A percentile compares a stretch with the other conserved stretches of the same genome.
Evolutionary conservation across 2,888 invertebrate genomes (phyloP).

Genomic region (Dasysyrphus tricinctus): DNA sequence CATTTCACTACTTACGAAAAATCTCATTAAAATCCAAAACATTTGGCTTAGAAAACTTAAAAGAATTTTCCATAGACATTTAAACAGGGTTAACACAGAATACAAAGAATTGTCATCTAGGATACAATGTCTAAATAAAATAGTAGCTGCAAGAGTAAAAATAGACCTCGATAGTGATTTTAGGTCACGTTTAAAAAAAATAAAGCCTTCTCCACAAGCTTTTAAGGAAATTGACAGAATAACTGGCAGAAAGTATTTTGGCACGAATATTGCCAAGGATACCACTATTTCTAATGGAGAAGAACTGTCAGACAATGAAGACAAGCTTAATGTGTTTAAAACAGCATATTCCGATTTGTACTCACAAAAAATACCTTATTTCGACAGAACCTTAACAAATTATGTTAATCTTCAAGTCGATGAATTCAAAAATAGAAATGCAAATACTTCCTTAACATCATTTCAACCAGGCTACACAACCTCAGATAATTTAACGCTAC

Average conservation of each 20-base stretch:
- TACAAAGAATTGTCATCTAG: too few species aligned
- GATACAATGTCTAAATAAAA: too few species aligned
- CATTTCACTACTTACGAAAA: not conserved
- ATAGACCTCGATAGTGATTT: too few species aligned
- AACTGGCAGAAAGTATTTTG: slow-evolving; percentile 30
- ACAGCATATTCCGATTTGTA: not conserved
- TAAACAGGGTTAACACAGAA: too few species aligned
- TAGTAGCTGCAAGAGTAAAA: too few species aligned
- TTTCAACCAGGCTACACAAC: not conserved
- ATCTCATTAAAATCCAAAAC: too few species aligned
- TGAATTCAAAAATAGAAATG: too few species aligned
- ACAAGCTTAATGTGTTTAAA: not conserved
- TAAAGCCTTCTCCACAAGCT: slow-evolving; percentile 24
- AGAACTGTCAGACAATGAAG: too few species aligned
- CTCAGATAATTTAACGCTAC: not conserved
- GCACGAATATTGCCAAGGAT: not conserved
- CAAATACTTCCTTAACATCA: too few species aligned
- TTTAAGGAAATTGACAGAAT: slow-evolving; percentile 35
- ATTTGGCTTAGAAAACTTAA: too few species aligned
- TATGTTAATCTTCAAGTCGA: too few species aligned
- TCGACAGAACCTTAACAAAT: not conserved
- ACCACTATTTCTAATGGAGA: slow-evolving; percentile 1
- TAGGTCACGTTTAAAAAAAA: slow-evolving; percentile 5
- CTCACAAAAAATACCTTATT: not conserved
- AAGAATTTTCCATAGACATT: too few species aligned